Evolutionary conservation across 2,888 invertebrate genomes (phyloP), one percentile per base, ranked within the genome.

Genomic region (Dryomyza anilis): DNA sequence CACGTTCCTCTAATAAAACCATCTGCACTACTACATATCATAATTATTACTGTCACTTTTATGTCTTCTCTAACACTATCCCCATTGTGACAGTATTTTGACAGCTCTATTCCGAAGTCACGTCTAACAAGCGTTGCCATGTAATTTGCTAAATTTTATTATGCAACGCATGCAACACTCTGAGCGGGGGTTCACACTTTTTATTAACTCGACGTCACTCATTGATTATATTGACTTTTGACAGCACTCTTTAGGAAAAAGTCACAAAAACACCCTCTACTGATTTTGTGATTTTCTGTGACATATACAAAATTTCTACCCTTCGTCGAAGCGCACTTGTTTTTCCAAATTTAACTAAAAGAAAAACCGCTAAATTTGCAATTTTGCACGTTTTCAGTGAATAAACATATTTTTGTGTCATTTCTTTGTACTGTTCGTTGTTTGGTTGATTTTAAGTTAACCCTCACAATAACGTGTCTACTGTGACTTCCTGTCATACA

Each of bases 211-310:
- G 27, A 60, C 59, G 16, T 48, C 21, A n/a, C 21, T 52, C 61
- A 61, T 53, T 61, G 61, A 70, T 66, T 68, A 70, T n/a, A n/a
- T 70, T 70, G 70, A 69, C 70, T 70, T 69, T 64, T 69, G 64
- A 59, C 61, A 64, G 66, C 67, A n/a, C n/a, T n/a, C n/a, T n/a
- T n/a, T n/a, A n/a, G n/a, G n/a, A n/a, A n/a, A n/a, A 69, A 67
- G 68, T 68, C 67, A 67, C 67, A 67, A 52, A 52, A 2, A 7
- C 50, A 52, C 50, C 50, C 27, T 14, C 21, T 3, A 25, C 25
- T n/a, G 25, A 43, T 2, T 16, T 16, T 16, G 43, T n/a, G 43
- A n/a, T 43, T n/a, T 43, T 43, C 43, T 16, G 6, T n/a, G n/a
- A n/a, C n/a, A n/a, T n/a, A n/a, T n/a, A n/a, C n/a, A n/a, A n/a